A percentile compares a stretch with the other conserved stretches of the same genome.
Evolutionary conservation across 2,888 invertebrate genomes (phyloP).

Genomic region (Electrophaes corylata): DNA sequence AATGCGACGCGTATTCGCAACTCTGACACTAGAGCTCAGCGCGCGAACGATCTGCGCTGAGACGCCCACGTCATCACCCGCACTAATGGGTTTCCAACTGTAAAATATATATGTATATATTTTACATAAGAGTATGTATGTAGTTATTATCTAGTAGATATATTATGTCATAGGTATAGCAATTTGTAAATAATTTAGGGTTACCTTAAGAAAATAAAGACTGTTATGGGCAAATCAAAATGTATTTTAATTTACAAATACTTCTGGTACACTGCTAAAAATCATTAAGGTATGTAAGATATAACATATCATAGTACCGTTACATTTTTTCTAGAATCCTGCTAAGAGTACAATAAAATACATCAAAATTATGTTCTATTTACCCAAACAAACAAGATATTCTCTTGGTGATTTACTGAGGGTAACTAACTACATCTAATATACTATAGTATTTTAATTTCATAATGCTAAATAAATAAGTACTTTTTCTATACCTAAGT

Average conservation of each 20-base stretch:
- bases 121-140: too few species aligned
- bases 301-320: neutral
- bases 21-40: too few species aligned
- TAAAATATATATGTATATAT: neutral
- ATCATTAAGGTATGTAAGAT: neutral
- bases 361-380: neutral
- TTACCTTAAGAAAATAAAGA: constrained; percentile 74
- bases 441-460: neutral
- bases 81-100: neutral
- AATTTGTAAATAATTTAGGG: constrained; percentile 51
- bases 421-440: neutral
- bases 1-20: too few species aligned
- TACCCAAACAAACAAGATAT: neutral
- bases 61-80: too few species aligned
- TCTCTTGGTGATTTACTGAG: neutral
- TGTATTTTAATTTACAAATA: constrained; percentile 41
- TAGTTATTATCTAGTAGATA: constrained; percentile 27
- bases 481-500: neutral
- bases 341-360: neutral
- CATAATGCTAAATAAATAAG: neutral
- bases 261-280: neutral
- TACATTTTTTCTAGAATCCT: neutral
- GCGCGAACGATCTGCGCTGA: too few species aligned
- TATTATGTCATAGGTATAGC: constrained; percentile 7
- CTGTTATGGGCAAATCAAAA: constrained; percentile 70